Evolutionary conservation across 2,797 vertebrate species (phyloP).

Genomic region (Helicolenus hilgendorfi): DNA sequence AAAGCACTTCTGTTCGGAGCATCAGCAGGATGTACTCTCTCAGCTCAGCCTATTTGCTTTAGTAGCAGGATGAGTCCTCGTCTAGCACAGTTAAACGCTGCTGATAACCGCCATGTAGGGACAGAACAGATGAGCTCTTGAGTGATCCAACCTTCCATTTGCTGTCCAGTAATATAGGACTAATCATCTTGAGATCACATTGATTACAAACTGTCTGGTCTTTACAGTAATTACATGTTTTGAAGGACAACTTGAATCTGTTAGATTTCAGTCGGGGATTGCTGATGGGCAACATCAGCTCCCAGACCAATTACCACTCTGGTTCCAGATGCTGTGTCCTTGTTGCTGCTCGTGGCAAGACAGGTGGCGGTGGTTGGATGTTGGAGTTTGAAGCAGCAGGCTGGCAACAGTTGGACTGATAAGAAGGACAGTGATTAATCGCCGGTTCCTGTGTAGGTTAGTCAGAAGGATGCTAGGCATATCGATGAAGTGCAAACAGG

Average conservation of each 20-base stretch:
- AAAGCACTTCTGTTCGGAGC: background rate
- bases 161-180: background rate
- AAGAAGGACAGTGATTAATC: background rate
- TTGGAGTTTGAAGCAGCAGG: background rate
- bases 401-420: background rate
- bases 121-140: background rate
- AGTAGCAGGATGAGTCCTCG: background rate
- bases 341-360: background rate
- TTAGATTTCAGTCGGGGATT: background rate
- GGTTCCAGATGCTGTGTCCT: background rate
- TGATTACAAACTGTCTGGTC: conserved; percentile 1
- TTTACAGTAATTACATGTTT: background rate
- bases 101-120: background rate
- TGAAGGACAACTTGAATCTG: background rate
- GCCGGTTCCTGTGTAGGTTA: background rate
- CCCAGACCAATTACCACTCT: background rate
- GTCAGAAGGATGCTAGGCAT: background rate
- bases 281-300: background rate
- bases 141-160: background rate
- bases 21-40: background rate
- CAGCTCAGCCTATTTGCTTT: background rate
- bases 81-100: background rate
- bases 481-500: background rate
- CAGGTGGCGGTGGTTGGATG: background rate
- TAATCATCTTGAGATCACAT: background rate